Conservation (phyloP, 2,888 invertebrate genomes). For the Myathropa florea region DNA sequence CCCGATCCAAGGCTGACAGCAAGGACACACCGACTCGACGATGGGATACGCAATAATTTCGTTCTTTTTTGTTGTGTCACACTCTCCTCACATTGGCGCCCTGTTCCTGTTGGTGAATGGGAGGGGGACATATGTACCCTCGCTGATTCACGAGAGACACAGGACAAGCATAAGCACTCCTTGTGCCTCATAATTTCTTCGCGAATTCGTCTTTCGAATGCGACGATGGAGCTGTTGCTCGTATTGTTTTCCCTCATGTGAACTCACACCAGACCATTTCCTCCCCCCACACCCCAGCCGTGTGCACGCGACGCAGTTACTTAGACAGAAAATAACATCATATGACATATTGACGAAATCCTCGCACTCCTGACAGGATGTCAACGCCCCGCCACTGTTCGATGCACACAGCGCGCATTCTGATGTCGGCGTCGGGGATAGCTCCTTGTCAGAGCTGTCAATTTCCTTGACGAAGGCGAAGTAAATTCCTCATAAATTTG, state of each 20-base stretch:
- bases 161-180: conserved; percentile 15
- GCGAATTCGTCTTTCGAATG: conserved; percentile 18
- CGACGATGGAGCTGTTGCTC: conserved; percentile 14
- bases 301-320: background rate
- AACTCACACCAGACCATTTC: background rate
- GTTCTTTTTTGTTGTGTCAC: conserved; percentile 7
- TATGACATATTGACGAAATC: conserved; percentile 55
- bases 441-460: conserved; percentile 37
- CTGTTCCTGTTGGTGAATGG: background rate
- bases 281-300: background rate
- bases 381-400: conserved; percentile 24
- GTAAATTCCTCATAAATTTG: conserved; percentile 47
- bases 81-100: background rate
- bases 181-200: conserved; percentile 18
- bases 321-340: conserved; percentile 25
- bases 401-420: conserved; percentile 26
- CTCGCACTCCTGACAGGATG: conserved; percentile 31
- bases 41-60: background rate
- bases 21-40: background rate
- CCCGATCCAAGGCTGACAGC: background rate
- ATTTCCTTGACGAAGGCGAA: conserved; percentile 49
- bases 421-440: background rate
- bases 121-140: background rate
- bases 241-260: background rate
- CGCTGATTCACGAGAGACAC: background rate